Evolutionary conservation across 2,797 vertebrate species (phyloP).

Genomic region (Todus mexicanus): DNA sequence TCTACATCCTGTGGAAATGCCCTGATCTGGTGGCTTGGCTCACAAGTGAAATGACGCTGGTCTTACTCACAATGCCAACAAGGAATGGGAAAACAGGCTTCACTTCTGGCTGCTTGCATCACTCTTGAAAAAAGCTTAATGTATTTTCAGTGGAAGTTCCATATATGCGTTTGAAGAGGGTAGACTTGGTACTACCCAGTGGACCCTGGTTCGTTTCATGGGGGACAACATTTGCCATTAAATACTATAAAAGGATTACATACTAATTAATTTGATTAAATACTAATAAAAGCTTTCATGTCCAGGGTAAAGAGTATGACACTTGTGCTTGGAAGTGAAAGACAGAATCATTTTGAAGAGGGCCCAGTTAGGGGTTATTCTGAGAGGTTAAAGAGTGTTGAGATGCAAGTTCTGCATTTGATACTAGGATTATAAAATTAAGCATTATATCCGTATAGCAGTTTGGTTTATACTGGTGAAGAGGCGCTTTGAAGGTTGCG

Average conservation of each 20-base stretch:
- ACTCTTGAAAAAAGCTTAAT: background rate
- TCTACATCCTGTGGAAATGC: background rate
- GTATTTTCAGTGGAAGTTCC: background rate
- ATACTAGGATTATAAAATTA: background rate
- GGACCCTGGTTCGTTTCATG: background rate
- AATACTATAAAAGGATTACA: background rate
- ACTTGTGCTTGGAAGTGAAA: background rate
- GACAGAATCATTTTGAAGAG: background rate
- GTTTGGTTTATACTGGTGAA: background rate
- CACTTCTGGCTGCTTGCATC: slow-evolving; percentile 21
- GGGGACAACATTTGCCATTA: background rate
- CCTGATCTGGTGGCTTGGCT: background rate
- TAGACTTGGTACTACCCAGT: background rate
- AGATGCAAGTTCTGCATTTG: background rate
- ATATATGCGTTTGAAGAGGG: background rate
- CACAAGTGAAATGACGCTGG: background rate
- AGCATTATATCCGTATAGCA: background rate
- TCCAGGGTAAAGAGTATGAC: background rate
- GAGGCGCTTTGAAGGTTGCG: background rate
- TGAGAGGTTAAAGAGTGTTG: background rate
- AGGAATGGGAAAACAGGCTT: background rate
- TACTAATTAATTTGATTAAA: background rate
- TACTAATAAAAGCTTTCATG: background rate
- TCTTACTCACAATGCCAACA: background rate
- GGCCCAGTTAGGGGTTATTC: background rate